Evolutionary conservation across 2,113 vertebrate genomes (phyloP), one percentile per base, ranked within the genome.

Genomic region (Pterophyllum scalare): DNA sequence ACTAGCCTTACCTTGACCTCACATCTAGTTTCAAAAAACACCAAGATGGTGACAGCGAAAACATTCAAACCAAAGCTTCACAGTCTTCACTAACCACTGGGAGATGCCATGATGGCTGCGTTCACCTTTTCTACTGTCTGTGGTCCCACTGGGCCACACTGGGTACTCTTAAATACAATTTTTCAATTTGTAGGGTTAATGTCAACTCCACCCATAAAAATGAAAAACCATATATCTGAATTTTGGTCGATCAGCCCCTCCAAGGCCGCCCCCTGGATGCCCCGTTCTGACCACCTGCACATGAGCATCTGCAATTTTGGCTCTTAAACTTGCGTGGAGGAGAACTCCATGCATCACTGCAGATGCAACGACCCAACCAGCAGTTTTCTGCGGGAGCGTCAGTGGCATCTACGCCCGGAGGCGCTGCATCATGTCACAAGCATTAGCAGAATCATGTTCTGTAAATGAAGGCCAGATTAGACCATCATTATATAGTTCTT

Each of bases 251-350:
- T 40, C 9, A 11, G 11, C 15, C 1, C 0, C 24, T 52, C 24
- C 24, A 0, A 20, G 15, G 11, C 28, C 24, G 3, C 0, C 64
- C 40, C 0, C 64, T 12, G 15, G 11, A 0, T 28, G 26, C 20
- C 24, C 46, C 15, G 2, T 17, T 49, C 46, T 49, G 46, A 49
- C 46, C 46, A 17, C 46, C 46, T 49, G 46, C 0, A 0, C 43
- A 20, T 1, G 24, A 28, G 15, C 65, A 28, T 52, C 4, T 70
- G 43, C 5, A 49, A 17, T 17, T 49, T 46, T 46, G 43, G 43
- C 43, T 46, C 43, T 46, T 46, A 46, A 46, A 46, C 14, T 46
- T 17, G 46, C 15, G 6, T 17, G 5, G 46, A 17, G 14, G 2
- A 49, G 14, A 49, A 17, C 46, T 49, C 46, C 46, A 31, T 14